Evolutionary conservation across 1,140 invertebrate species (phyloP).

Genomic region (Mesaphorura yosii): DNA sequence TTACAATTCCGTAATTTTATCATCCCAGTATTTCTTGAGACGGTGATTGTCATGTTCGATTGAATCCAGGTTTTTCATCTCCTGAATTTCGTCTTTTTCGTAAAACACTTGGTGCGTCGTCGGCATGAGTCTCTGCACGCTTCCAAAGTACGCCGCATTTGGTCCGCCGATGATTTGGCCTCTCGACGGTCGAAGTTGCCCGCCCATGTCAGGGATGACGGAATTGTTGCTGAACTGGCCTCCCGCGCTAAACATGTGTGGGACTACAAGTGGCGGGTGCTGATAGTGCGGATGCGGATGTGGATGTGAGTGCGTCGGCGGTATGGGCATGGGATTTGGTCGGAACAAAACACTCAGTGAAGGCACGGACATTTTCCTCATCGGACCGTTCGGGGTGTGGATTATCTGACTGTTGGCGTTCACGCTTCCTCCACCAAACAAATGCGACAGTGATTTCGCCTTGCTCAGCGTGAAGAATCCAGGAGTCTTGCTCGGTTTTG

Average conservation of each 20-base stretch:
- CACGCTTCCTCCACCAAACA: too few relatives aligned
- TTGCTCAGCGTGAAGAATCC: constrained; percentile 31
- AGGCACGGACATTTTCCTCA: not conserved
- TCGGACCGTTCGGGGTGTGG: not conserved
- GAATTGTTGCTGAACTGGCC: constrained; percentile 19
- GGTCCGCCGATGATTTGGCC: constrained; percentile 49
- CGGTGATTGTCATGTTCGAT: constrained; percentile 25
- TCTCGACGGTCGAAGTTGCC: constrained; percentile 8
- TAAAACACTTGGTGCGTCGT: constrained; percentile 2
- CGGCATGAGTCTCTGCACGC: constrained; percentile 48
- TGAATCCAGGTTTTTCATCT: constrained; percentile 27
- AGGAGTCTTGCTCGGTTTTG: constrained; percentile 4
- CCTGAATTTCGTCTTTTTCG: constrained; percentile 26
- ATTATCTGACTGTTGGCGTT: too few relatives aligned
- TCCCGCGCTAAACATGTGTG: too few relatives aligned
- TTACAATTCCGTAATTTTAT: constrained; percentile 31
- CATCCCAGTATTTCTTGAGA: constrained; percentile 31
- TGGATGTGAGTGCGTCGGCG: constrained; percentile 5
- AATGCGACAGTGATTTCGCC: constrained; percentile 25
- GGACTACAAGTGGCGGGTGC: constrained; percentile 16
- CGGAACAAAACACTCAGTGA: not conserved
- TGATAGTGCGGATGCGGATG: too few relatives aligned
- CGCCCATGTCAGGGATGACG: constrained; percentile 18
- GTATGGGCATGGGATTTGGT: not conserved
- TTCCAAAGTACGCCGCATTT: constrained; percentile 73